Evolutionary conservation across 2,797 vertebrate species (phyloP), one percentile per base, ranked within the genome.

Genomic region (Myoxocephalus aenaeus): DNA sequence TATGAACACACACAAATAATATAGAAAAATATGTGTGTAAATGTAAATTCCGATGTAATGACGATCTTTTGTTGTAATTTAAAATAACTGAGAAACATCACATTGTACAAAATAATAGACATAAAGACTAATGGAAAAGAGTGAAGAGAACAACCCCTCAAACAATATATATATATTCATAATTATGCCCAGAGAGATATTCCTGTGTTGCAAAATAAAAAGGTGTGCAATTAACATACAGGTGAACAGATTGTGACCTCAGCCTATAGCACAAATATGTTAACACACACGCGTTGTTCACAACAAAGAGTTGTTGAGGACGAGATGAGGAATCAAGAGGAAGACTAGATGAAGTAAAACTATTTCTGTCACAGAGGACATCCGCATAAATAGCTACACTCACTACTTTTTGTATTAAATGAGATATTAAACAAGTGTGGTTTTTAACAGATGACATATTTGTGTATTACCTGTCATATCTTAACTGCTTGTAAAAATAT

Each of bases 221-320:
- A 87, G 82, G 84, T 90, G 86, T 83, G 67, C 80, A 88, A 83
- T 87, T 70, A 85, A 77, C 81, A 89, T 80, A 74, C 76, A 86
- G 85, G 87, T 92, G 82, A 89, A 79, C 84, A 86, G 82, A 87
- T 38, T 86, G 85, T 69, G 69, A 89, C 87, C 76, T 32, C 34
- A 83, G 73, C 69, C 75, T 74, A 77, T 51, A 79, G 69, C 81
- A 69, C 72, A 85, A 75, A 87, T 69, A 80, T 10, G 40, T 70
- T 77, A 70, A 50, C 75, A 84, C 44, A 65, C 57, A 36, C 53
- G 62, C 68, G 71, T 85, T 80, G 74, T 25, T 75, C 40, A 42
- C 40, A 13, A 42, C 40, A 42, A 83, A 82, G 65, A 78, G 20
- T 12, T 36, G 44, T 34, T 51, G 22, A 65, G 29, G 27, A 71